phyloP scores from a whole-genome alignment of 2,113 vertebrate genomes.

The Micromys minutus region DNA sequence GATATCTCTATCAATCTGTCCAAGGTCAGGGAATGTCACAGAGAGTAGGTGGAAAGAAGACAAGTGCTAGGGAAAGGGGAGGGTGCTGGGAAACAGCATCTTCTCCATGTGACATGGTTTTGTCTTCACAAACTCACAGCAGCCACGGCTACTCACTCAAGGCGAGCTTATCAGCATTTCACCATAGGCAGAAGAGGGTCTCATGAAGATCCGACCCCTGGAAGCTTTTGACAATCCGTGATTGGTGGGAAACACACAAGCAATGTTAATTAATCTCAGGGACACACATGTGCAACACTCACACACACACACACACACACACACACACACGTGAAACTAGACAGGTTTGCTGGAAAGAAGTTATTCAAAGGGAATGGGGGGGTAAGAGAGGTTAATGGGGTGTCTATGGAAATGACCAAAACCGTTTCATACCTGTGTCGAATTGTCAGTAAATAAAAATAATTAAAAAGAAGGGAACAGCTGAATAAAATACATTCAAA shows the following conservation, averaged over 20 bases:
- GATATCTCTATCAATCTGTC: too few relatives aligned
- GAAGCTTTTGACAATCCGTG: not conserved
- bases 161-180: too few relatives aligned
- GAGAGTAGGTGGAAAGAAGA: not conserved
- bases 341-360: not conserved
- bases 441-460: not conserved
- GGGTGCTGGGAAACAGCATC: not conserved
- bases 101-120: not conserved
- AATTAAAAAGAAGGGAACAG: not conserved
- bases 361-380: not conserved
- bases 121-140: too few relatives aligned
- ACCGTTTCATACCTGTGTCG: too few relatives aligned
- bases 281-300: not conserved
- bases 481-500: not conserved
- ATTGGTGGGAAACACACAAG: not conserved
- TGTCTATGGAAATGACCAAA: not conserved
- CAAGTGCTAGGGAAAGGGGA: too few relatives aligned
- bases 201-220: not conserved
- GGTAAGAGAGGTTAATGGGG: not conserved
- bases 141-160: too few relatives aligned
- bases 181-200: not conserved
- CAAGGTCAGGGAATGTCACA: not conserved
- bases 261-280: not conserved
- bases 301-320: not conserved
- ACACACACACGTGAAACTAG: not conserved